These are phyloP conservation scores for Tillus elongatus DNA, from an alignment of 2,888 invertebrate species.

Conservation along the genomic window DNA sequence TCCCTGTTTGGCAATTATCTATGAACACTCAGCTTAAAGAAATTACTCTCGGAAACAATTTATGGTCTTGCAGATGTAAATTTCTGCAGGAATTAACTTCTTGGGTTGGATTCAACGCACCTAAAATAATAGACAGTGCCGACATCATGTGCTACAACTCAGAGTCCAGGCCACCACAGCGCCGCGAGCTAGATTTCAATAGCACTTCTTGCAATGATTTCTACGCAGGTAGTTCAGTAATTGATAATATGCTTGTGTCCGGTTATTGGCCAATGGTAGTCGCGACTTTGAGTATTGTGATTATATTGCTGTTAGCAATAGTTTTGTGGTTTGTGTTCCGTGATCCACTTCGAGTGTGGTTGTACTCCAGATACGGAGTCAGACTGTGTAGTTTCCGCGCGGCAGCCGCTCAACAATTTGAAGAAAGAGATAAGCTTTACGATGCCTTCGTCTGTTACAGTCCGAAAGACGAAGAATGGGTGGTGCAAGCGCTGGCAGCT, in stretches of 20 bases:
- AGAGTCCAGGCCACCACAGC: constrained; percentile 63
- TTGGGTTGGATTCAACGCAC: constrained; percentile 73
- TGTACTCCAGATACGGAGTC: constrained; percentile 79
- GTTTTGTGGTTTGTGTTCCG: constrained; percentile 78
- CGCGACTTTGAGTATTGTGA: constrained; percentile 66
- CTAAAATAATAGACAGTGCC: constrained; percentile 67
- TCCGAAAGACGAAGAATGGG: constrained; percentile 84
- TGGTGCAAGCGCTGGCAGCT: constrained; percentile 72
- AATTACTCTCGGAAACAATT: constrained; percentile 71
- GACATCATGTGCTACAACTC: constrained; percentile 76
- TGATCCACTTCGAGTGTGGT: constrained; percentile 77
- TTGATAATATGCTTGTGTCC: constrained; percentile 71
- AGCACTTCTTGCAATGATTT: constrained; percentile 80
- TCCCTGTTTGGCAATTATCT: constrained; percentile 69
- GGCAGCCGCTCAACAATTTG: constrained; percentile 52
- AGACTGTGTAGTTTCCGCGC: constrained; percentile 67
- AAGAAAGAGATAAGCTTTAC: constrained; percentile 77
- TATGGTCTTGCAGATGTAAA: constrained; percentile 86
- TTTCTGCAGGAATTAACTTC: constrained; percentile 76
- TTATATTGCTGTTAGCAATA: constrained; percentile 65
- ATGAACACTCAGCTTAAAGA: constrained; percentile 61
- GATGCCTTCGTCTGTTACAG: constrained; percentile 92
- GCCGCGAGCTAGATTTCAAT: constrained; percentile 73
- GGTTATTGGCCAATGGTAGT: constrained; percentile 80
- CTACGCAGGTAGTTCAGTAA: constrained; percentile 73